Base-by-base conservation (phyloP, 2,888 invertebrate species). In the Teinopalpus imperialis region DNA sequence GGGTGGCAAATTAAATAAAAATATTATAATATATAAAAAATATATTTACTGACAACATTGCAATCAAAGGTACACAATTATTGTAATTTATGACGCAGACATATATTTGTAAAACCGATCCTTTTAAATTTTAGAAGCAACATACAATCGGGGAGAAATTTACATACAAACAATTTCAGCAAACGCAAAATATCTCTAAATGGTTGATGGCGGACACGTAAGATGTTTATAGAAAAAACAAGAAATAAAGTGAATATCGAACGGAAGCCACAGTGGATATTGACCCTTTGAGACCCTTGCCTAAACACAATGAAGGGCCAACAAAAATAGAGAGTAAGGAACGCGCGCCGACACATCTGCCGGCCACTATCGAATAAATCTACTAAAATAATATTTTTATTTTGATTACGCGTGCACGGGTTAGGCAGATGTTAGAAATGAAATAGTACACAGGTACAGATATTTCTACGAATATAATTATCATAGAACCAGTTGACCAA, bases 381-480 rank as follows among this genome's bases (percentile, higher is more conserved):
- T 85, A 85, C 80, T 75, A 76, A 83, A 86, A 86, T 87, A 80
- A 82, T 87, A 87, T 87, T 88, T 86, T 88, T 85, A 86, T 88
- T 86, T 85, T 86, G 83, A 86, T 85, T 86, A 81, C 77, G 80
- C 68, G 57, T 71, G 75, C 78, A 68, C 75, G 80, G 76, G 79
- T 82, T 80, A 75, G 77, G 80, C 87, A 88, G 87, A 85, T 88
- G 87, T 78, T 80, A 70, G 73, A 66, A 53, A 21, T 42, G 73
- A 66, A 53, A 21, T 42, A 53, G 52, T 58, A 73, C 67, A 69
- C 51, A 81, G 69, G 45, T 56, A 27, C 36, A 3, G 8, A 9
- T 20, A 43, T 56, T 51, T 52, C 32, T 36, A 37, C 49, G 34
- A 52, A 46, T 54, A 34, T 9, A 10, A 18, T 24, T 37, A 5